Evolutionary conservation across 1,140 invertebrate genomes (phyloP).

Genomic region (Danaus plexippus): DNA sequence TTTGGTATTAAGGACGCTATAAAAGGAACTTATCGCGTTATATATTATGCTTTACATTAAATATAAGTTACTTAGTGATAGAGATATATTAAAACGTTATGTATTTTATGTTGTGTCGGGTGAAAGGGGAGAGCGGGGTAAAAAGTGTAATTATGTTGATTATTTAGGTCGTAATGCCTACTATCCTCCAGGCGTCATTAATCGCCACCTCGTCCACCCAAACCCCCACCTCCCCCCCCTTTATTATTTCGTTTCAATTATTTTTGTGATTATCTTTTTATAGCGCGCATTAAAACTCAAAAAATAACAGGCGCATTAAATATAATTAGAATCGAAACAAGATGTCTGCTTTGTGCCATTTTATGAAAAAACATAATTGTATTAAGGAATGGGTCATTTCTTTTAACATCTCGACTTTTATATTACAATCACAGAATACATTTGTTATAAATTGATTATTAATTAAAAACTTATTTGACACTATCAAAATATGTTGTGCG

Average conservation of each 20-base stretch:
- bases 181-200: constrained; percentile 57
- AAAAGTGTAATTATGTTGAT: constrained; percentile 72
- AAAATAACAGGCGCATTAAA: constrained; percentile 69
- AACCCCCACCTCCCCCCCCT: constrained; percentile 38
- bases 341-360: constrained; percentile 49
- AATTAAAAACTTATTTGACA: constrained; percentile 1
- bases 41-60: too few species aligned
- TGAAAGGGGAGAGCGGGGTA: constrained; percentile 53
- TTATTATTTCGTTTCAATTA: constrained; percentile 72
- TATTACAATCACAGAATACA: neutral
- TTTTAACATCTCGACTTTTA: constrained; percentile 6
- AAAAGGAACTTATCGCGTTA: too few species aligned
- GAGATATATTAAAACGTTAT: too few species aligned
- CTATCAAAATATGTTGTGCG: neutral
- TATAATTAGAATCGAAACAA: constrained; percentile 65
- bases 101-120: too few species aligned
- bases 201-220: constrained; percentile 43
- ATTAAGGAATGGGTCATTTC: constrained; percentile 20
- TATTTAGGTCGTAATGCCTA: constrained; percentile 69
- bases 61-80: too few species aligned
- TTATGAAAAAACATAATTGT: constrained; percentile 36
- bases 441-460: neutral
- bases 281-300: constrained; percentile 68
- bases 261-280: constrained; percentile 72
- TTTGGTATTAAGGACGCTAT: neutral